Conservation (phyloP, 2,888 invertebrate genomes). For the Tineola bisselliella region DNA sequence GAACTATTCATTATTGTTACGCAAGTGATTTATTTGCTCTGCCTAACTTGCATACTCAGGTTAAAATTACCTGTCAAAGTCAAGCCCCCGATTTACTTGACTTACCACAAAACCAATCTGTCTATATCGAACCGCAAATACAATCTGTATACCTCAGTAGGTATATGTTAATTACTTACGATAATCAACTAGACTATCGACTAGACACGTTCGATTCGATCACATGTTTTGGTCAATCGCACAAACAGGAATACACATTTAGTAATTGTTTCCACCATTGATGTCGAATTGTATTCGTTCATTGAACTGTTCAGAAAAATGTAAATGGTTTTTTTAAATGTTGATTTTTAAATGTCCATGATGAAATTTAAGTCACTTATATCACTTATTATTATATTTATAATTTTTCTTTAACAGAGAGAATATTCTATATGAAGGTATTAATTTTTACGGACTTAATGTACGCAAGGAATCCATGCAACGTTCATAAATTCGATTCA, state of each 20-base stretch:
- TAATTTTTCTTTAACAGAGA: not conserved
- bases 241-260: not conserved
- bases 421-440: not conserved
- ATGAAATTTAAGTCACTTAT: no score
- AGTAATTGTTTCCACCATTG: not conserved
- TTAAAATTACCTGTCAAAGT: constrained; percentile 8
- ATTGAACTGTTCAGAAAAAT: not conserved
- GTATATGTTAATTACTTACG: not conserved
- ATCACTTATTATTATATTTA: no score
- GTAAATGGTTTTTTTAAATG: no score
- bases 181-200: not conserved
- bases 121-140: constrained; percentile 2
- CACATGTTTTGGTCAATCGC: not conserved
- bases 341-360: no score
- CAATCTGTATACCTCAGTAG: not conserved
- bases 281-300: no score
- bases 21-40: not conserved
- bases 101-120: not conserved
- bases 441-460: not conserved
- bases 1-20: not conserved
- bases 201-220: not conserved
- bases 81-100: constrained; percentile 1
- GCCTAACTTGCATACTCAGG: not conserved
- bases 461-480: constrained; percentile 1
- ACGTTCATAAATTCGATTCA: constrained; percentile 2